Base-by-base conservation (phyloP, 2,113 vertebrate species). In the Chaetodon trifascialis region DNA sequence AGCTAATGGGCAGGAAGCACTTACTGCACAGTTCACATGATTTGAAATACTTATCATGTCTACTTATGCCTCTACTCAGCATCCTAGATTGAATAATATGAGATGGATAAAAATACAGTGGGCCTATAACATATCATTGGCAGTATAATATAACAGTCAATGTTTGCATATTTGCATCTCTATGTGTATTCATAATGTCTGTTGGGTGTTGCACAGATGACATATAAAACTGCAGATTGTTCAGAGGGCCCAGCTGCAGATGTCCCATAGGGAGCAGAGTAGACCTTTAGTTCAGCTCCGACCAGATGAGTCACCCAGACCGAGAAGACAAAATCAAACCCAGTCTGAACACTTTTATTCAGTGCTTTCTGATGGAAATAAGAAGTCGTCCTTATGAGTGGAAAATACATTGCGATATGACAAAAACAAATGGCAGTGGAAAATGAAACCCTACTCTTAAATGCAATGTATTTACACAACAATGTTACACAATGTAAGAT, bases 261-360 rank as follows among this genome's bases (percentile, higher is more conserved):
- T 40, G 66, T 79, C 87, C 90, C 81, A 67, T n/a, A 85, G 86
- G 91, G 83, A 93, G 51, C 70, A 65, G 67, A 58, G 70, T 46
- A 81, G 85, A 91, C 84, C 82, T 89, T 83, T 84, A 82, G 86
- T 76, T 85, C 75, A 76, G 85, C 74, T 83, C 67, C 47, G 76
- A 88, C 83, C 92, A 94, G 88, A 94, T 94, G 90, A 89, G 90
- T 91, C 92, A 90, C 69, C 30, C 66, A 74, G 46, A 55, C 65
- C 2, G 51, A 67, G 71, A 79, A 82, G 72, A 83, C 63, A 30
- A 51, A 82, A 71, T 88, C 77, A 86, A 85, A 89, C 82, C 74
- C 52, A 59, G 46, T 36, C 62, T 12, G 21, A 84, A 71, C 69
- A 54, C 51, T 76, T 82, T 83, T 4, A 51, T 76, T 73, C 44